Percentiles rank a stretch among this genome's conserved stretches.
Evolutionary conservation across 2,113 vertebrate genomes (phyloP).

Genomic region (Pangasianodon gigas): DNA sequence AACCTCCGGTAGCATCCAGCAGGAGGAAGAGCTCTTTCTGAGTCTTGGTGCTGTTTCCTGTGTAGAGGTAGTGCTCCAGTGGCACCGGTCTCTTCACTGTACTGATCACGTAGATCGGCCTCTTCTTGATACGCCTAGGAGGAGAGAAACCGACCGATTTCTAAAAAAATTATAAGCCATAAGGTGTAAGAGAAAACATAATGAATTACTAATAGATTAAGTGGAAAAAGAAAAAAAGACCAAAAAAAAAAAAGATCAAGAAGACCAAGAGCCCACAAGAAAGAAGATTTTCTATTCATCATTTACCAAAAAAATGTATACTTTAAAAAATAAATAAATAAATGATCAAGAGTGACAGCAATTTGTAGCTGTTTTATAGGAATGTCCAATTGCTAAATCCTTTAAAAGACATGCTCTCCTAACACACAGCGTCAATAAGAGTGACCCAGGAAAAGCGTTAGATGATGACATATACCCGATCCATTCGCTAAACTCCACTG

Average conservation of each 20-base stretch:
- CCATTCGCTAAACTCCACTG: constrained; percentile 92
- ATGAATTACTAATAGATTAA: not conserved
- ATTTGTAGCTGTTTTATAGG: not conserved
- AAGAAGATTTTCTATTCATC: not conserved
- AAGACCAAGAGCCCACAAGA: not conserved
- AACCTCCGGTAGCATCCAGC: constrained; percentile 78
- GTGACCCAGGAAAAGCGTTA: no score
- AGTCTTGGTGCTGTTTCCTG: constrained; percentile 88
- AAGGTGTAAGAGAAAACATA: not conserved
- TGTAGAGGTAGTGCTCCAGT: constrained; percentile 87
- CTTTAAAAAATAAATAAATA: no score
- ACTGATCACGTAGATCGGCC: constrained; percentile 88
- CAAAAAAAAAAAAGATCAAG: not conserved
- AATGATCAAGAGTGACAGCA: not conserved
- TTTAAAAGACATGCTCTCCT: not conserved
- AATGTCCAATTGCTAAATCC: not conserved
- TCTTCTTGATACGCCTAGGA: constrained; percentile 84
- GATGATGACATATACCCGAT: constrained; percentile 78
- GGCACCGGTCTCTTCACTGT: constrained; percentile 85
- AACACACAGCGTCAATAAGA: not conserved
- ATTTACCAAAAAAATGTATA: not conserved
- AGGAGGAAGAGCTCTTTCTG: constrained; percentile 88
- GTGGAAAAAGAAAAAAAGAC: no score
- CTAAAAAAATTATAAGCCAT: not conserved
- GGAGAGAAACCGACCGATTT: not conserved